These are phyloP conservation scores for Pseudolaguvia tuberculata DNA, from an alignment of 2,113 vertebrate species.

Conservation along the genomic window DNA sequence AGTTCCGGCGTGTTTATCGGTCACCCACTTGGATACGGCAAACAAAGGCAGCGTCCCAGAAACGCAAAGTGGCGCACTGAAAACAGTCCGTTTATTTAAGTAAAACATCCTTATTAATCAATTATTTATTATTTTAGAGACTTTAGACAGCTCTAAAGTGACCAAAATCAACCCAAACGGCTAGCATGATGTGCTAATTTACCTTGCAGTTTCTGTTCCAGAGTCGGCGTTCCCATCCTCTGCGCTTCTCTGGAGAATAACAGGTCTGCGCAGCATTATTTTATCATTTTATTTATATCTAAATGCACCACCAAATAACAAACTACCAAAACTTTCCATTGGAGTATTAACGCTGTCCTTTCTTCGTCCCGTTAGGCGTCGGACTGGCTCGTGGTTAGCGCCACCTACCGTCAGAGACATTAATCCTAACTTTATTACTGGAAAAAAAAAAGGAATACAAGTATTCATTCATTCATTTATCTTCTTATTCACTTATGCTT, in stretches of 20 bases:
- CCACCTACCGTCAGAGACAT: neutral
- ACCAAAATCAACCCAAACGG: neutral
- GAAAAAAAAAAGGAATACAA: neutral
- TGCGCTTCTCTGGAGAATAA: constrained; percentile 28
- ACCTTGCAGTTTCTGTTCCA: constrained; percentile 67
- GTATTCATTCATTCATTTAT: too few species aligned
- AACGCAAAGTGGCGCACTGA: neutral
- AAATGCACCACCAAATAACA: constrained; percentile 9
- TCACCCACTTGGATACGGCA: constrained; percentile 38
- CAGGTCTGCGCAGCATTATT: constrained; percentile 52
- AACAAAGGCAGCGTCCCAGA: constrained; percentile 16
- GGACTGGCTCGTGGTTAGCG: neutral
- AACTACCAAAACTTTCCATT: constrained; percentile 17
- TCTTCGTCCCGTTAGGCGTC: neutral
- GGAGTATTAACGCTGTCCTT: neutral
- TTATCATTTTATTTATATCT: neutral
- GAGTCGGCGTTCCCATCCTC: constrained; percentile 61
- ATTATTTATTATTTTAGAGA: neutral
- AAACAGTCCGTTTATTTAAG: neutral
- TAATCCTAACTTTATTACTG: neutral
- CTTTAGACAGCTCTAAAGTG: constrained; percentile 20
- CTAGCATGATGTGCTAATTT: constrained; percentile 50
- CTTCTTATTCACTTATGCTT: too few species aligned
- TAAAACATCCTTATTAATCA: neutral
- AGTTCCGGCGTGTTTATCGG: constrained; percentile 33